Percentiles rank a stretch among this genome's conserved stretches.
These are phyloP conservation scores for Phortica okadai DNA, from an alignment of 2,888 invertebrate genomes.

Conservation along the genomic window DNA sequence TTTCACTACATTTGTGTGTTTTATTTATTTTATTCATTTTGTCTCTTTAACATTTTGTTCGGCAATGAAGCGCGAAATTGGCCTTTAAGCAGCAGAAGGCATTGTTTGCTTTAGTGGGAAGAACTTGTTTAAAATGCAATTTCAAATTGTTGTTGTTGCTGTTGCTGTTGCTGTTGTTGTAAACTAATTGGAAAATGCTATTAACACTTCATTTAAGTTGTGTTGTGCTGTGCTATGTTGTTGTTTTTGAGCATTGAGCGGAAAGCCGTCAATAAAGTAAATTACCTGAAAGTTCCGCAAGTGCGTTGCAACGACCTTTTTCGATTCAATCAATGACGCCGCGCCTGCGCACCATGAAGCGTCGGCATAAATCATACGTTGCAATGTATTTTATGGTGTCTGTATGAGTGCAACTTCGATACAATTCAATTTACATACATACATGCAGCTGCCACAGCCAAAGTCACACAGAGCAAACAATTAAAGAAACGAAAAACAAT, in stretches of 20 bases:
- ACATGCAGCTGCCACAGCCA: not conserved
- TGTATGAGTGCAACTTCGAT: not conserved
- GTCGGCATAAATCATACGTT: conserved; percentile 16
- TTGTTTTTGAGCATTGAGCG: not conserved
- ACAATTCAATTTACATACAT: conserved; percentile 14
- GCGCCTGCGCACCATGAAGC: conserved; percentile 8
- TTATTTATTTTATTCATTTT: not conserved
- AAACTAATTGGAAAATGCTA: conserved; percentile 71
- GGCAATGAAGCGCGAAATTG: conserved; percentile 74
- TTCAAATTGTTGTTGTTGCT: conserved; percentile 4
- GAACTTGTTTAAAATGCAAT: not conserved
- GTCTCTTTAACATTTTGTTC: not conserved
- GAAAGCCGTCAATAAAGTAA: conserved; percentile 3
- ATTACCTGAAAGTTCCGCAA: not conserved
- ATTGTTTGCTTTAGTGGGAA: conserved; percentile 57
- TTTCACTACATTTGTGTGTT: not conserved
- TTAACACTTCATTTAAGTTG: conserved; percentile 72
- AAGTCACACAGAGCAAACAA: too few relatives aligned
- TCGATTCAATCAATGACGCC: not conserved
- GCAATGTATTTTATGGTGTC: conserved; percentile 2
- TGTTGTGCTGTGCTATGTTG: not conserved
- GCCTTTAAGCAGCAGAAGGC: conserved; percentile 51
- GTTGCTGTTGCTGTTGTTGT: conserved; percentile 1
- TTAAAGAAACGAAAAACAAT: too few relatives aligned
- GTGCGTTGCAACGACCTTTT: conserved; percentile 11